phyloP scores from a whole-genome alignment of 2,888 invertebrate genomes.

The Micropterix aruncella region DNA sequence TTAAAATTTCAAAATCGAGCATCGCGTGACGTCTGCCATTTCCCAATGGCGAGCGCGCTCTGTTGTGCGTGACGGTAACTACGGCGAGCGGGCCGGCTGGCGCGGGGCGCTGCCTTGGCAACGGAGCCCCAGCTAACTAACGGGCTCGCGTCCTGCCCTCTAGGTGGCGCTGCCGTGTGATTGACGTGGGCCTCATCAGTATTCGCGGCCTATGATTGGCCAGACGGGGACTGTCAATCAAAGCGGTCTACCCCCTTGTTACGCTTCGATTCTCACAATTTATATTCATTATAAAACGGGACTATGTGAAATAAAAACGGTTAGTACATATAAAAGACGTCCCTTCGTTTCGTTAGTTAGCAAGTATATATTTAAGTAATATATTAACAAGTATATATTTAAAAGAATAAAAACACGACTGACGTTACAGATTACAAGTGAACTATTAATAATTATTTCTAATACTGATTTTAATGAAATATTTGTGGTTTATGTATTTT shows the following conservation, averaged over 20 bases:
- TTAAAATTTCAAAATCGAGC: background rate
- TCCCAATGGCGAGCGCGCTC: conserved; percentile 1
- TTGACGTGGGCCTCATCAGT: conserved; percentile 68
- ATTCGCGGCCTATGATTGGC: conserved; percentile 63
- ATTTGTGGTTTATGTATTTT: no score
- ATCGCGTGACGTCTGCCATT: background rate
- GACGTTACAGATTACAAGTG: no score
- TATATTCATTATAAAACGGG: no score
- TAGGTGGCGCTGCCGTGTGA: conserved; percentile 27
- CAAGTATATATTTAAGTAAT: no score
- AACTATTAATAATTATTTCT: no score
- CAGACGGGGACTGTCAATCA: conserved; percentile 71
- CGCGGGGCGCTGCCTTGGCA: background rate
- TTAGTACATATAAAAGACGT: no score
- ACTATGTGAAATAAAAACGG: no score
- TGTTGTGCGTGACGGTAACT: conserved; percentile 3
- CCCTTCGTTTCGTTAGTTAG: no score
- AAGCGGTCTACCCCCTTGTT: conserved; percentile 18
- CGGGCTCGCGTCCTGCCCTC: background rate
- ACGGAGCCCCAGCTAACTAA: background rate
- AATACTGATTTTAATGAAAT: no score
- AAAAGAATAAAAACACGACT: no score
- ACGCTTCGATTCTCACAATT: background rate
- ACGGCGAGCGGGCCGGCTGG: background rate
- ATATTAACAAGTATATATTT: no score